Conservation (phyloP, 2,888 invertebrate genomes). For the Zaprionus obscuricornis region DNA sequence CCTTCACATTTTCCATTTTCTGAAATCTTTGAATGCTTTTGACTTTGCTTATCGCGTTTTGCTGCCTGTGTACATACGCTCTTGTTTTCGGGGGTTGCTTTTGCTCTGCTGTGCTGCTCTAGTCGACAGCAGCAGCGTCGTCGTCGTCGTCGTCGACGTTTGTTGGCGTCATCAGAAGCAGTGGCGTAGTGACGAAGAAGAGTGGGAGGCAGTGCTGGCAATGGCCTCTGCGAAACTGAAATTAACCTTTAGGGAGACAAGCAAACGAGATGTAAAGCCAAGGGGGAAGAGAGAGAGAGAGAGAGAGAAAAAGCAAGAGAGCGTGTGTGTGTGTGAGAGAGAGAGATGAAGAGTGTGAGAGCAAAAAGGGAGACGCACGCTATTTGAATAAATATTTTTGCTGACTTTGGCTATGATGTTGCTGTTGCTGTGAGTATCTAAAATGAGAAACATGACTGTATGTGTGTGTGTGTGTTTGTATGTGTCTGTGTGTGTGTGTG, state of each 20-base stretch:
- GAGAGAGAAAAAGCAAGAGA: too few species aligned
- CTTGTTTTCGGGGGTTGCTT: conserved; percentile 64
- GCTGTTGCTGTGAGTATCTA: conserved; percentile 8
- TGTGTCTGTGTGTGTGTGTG: conserved; percentile 14
- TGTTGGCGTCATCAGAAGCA: conserved; percentile 42
- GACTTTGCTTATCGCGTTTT: conserved; percentile 74
- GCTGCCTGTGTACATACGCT: conserved; percentile 45
- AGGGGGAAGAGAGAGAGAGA: too few species aligned
- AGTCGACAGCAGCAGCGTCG: not conserved
- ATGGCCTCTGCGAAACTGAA: conserved; percentile 60
- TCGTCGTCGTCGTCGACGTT: conserved; percentile 37
- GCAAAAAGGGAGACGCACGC: conserved; percentile 54
- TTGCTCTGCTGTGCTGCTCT: conserved; percentile 4
- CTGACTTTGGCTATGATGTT: conserved; percentile 67
- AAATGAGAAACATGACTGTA: not conserved
- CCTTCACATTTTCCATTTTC: conserved; percentile 42
- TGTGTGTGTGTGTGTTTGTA: conserved; percentile 17
- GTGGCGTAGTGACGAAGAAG: conserved; percentile 4
- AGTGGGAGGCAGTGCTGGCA: conserved; percentile 28
- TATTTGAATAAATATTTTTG: conserved; percentile 82
- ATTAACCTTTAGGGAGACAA: conserved; percentile 79
- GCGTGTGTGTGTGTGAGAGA: not conserved
- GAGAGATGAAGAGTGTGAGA: not conserved
- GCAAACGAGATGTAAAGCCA: too few species aligned
- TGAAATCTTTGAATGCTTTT: conserved; percentile 72